phyloP scores from a whole-genome alignment of 2,888 invertebrate species.

The Andrena trimmerana region DNA sequence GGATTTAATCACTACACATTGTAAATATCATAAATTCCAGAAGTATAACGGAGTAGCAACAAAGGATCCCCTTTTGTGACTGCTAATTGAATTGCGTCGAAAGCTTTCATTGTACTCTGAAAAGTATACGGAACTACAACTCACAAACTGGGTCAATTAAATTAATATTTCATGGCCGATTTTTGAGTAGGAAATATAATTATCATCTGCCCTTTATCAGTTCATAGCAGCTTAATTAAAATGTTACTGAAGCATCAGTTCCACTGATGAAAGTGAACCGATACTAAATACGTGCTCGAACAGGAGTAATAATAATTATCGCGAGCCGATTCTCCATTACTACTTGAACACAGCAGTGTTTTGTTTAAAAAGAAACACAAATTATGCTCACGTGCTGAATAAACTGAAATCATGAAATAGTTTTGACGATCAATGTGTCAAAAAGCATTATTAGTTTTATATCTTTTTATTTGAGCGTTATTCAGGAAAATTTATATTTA shows the following conservation, averaged over 20 bases:
- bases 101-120: no score
- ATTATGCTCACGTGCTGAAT: no score
- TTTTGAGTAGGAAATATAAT: not conserved
- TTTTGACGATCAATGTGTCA: no score
- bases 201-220: not conserved
- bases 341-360: not conserved
- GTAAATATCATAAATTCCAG: not conserved
- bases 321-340: no score
- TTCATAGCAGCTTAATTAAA: not conserved
- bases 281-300: not conserved
- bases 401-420: no score
- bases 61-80: not conserved
- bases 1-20: not conserved
- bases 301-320: not conserved
- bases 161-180: constrained; percentile 4
- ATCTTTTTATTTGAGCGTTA: no score
- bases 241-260: not conserved
- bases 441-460: no score
- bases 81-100: not conserved
- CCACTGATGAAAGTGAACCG: not conserved
- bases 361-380: not conserved
- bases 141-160: constrained; percentile 1
- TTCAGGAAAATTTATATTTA: no score
- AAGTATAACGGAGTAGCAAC: not conserved
- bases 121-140: not conserved